Base-by-base conservation (phyloP, 2,888 invertebrate species). In the Cheilosia urbana region DNA sequence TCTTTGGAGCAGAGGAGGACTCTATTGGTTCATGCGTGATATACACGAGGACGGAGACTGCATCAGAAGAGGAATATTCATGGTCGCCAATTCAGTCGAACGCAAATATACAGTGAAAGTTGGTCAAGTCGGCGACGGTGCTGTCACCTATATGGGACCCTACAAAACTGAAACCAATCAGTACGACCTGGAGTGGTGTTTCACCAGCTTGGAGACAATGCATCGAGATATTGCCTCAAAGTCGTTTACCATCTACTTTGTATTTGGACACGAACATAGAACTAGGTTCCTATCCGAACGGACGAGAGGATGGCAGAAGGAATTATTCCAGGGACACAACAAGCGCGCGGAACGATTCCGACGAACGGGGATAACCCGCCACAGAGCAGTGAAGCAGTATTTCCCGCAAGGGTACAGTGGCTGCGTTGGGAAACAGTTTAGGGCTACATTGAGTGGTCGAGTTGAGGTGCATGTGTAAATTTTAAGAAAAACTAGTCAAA, bases 11-110 rank as follows among this genome's bases (percentile, higher is more conserved):
- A 47, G 47, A 0, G 49, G 73, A 17, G 88, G 88, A 3, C 47
- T 89, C 13, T 88, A 88, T 42, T 89, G 88, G 88, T 85, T 88
- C 24, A 42, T 72, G 1, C 47, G 82, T 7, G 81, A 87, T 57
- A 13, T 53, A 2, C 13, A 24, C 15, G 24, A 60, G n/a, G 24
- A 55, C 3, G 51, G 21, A 15, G 15, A 49, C 1, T 53, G 53
- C 4, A 65, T 88, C 9, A 58, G 73, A 21, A 77, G 87, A 17
- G 87, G 88, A 1, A n/a, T 89, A 34, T 88, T 88, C 21, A 87
- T 82, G 19, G 79, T 88, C 7, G 88, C 85, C 13, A 65, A 69
- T 4, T 88, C 88, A 0, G 71, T 83, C 2, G 73, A 81, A 17
- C 73, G 79, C 6, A 42, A 87, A 6, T 89, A 88, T 24, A 77